A percentile compares a stretch with the other conserved stretches of the same genome.
These are phyloP conservation scores for Cryptophagus acutangulus DNA, from an alignment of 2,888 invertebrate species.

Conservation along the genomic window DNA sequence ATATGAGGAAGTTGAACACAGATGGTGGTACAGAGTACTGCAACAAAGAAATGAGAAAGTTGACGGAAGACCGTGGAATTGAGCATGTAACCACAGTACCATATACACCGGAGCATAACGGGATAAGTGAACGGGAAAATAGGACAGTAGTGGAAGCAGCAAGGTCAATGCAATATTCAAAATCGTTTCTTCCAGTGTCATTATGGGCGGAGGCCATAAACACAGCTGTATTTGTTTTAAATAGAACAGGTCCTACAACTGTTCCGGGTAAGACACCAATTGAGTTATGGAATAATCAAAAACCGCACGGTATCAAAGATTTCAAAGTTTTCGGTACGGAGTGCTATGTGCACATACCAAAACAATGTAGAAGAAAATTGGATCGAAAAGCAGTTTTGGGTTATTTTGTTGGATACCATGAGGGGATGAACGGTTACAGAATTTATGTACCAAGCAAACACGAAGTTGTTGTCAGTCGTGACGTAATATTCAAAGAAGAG, in stretches of 20 bases:
- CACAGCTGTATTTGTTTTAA: conserved; percentile 21
- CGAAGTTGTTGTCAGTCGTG: conserved; percentile 20
- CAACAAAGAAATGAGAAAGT: conserved; percentile 16
- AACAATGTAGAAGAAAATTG: conserved; percentile 22
- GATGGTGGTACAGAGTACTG: conserved; percentile 25
- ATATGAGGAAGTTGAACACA: conserved; percentile 21
- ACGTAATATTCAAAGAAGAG: conserved; percentile 22
- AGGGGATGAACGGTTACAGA: conserved; percentile 21
- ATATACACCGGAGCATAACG: conserved; percentile 17
- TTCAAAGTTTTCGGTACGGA: conserved; percentile 24
- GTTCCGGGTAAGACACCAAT: conserved; percentile 14
- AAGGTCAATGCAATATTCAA: conserved; percentile 18
- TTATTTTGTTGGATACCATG: conserved; percentile 21
- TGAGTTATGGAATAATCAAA: conserved; percentile 15
- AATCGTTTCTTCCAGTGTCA: conserved; percentile 13
- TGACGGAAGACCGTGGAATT: conserved; percentile 18
- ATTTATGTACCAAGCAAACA: conserved; percentile 20
- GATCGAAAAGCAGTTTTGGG: conserved; percentile 21
- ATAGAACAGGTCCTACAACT: conserved; percentile 18
- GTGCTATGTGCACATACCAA: conserved; percentile 24
- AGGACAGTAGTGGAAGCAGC: conserved; percentile 17
- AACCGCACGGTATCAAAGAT: conserved; percentile 9
- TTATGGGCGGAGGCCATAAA: conserved; percentile 20
- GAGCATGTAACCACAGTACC: conserved; percentile 15
- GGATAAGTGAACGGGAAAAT: conserved; percentile 17